phyloP scores from a whole-genome alignment of 1,140 invertebrate genomes.

The Nasonia giraulti region DNA sequence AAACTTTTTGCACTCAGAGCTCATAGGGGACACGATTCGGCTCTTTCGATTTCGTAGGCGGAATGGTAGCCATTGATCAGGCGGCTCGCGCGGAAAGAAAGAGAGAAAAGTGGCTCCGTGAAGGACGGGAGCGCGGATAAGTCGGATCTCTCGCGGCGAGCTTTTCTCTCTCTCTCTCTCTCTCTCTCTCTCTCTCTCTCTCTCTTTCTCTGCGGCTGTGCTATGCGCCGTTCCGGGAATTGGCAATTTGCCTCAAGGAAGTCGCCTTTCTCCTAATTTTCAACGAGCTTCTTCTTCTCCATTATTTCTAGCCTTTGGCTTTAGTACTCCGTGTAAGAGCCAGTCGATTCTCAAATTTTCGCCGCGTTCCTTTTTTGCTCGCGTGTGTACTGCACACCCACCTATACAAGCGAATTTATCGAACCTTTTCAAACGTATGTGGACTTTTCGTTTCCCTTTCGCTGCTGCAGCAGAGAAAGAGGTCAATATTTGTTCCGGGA shows the following conservation, averaged over 20 bases:
- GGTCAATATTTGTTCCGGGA: not conserved
- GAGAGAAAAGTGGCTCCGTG: not conserved
- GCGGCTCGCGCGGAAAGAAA: not conserved
- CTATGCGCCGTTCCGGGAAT: not conserved
- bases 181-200: no score
- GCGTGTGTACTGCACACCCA: no score
- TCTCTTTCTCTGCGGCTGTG: not conserved
- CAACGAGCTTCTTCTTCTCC: not conserved
- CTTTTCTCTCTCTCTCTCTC: not conserved
- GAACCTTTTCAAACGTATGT: not conserved
- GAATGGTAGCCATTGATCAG: not conserved
- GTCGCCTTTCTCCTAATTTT: conserved; percentile 9
- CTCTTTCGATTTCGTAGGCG: not conserved
- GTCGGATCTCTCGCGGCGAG: not conserved
- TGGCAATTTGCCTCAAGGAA: conserved; percentile 8
- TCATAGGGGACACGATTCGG: not conserved
- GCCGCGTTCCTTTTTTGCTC: no score
- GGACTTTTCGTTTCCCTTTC: not conserved
- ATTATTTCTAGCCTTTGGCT: not conserved
- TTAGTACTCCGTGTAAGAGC: not conserved
- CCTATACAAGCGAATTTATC: no score
- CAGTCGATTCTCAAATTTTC: not conserved
- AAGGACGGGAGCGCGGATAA: not conserved
- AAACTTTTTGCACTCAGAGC: no score
- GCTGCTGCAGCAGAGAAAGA: not conserved